phyloP scores from a whole-genome alignment of 92 coral and sea anemone species.

The Epizoanthus illoricatus region DNA sequence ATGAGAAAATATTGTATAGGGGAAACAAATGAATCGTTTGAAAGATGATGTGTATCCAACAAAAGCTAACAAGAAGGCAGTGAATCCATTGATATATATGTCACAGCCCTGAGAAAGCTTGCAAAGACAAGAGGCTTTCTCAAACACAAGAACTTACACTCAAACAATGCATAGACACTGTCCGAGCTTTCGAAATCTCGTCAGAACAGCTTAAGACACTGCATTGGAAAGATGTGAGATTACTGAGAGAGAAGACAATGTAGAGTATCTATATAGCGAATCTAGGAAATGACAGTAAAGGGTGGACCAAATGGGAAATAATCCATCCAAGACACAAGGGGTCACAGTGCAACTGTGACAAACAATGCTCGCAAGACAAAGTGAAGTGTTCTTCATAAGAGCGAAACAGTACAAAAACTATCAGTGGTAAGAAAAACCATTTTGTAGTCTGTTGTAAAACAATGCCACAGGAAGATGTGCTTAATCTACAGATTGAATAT shows the following conservation, averaged over 20 bases:
- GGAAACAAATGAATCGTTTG: conserved; percentile 67
- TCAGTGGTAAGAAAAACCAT: conserved; percentile 50
- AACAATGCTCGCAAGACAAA: conserved; percentile 47
- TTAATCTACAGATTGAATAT: conserved; percentile 12
- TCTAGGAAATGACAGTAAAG: background rate
- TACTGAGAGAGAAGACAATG: background rate
- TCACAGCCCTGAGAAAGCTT: conserved; percentile 59
- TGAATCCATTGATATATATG: conserved; percentile 65
- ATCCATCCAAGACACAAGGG: too few species aligned
- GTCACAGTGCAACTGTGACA: conserved; percentile 1
- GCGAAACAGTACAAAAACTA: conserved; percentile 24
- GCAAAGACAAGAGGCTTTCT: conserved; percentile 59
- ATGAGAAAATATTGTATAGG: conserved; percentile 63
- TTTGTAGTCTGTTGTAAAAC: conserved; percentile 46
- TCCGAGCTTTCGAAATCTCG: conserved; percentile 55
- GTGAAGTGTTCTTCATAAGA: conserved; percentile 55
- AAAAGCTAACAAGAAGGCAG: conserved; percentile 62
- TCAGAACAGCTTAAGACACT: conserved; percentile 43
- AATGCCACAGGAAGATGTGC: background rate
- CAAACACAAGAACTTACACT: conserved; percentile 56
- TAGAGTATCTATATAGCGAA: background rate
- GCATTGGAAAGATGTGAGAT: conserved; percentile 29
- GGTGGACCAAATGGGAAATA: conserved; percentile 4
- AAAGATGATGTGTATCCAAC: conserved; percentile 55
- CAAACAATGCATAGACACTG: conserved; percentile 52